Conservation (phyloP, 2,888 invertebrate genomes). For the Scaptomyza flava region DNA sequence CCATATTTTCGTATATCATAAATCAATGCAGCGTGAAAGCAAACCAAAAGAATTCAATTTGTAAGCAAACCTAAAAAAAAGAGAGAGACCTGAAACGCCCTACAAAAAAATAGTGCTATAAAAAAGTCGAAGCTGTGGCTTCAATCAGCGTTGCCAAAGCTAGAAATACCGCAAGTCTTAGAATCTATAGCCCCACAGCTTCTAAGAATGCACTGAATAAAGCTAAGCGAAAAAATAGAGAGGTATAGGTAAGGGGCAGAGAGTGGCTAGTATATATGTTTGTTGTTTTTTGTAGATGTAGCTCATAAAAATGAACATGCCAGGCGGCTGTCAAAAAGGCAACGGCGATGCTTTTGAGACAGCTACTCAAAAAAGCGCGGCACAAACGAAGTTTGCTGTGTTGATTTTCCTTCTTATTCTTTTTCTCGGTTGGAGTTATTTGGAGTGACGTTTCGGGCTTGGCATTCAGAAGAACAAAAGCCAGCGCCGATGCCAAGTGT, state of each 20-base stretch:
- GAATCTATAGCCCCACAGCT: conserved; percentile 42
- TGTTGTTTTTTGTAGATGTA: conserved; percentile 13
- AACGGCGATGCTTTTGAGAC: conserved; percentile 54
- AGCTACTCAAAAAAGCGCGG: conserved; percentile 60
- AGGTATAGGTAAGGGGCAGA: background rate
- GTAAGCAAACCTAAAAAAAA: conserved; percentile 63
- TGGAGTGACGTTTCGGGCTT: conserved; percentile 77
- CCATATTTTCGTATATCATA: conserved; percentile 47
- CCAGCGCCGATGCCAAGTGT: conserved; percentile 57
- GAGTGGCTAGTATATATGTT: background rate
- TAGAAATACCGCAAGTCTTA: conserved; percentile 67
- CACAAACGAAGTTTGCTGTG: conserved; percentile 36
- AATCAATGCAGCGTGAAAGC: conserved; percentile 70
- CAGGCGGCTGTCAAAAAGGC: conserved; percentile 71
- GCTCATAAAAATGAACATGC: conserved; percentile 73
- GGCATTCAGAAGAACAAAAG: conserved; percentile 74
- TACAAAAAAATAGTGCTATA: conserved; percentile 9
- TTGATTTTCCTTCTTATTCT: conserved; percentile 34
- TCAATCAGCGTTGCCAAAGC: conserved; percentile 42
- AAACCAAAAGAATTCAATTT: conserved; percentile 76
- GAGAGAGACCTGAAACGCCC: conserved; percentile 51
- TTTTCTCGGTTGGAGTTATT: conserved; percentile 18
- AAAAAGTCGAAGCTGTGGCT: conserved; percentile 11
- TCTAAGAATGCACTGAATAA: conserved; percentile 65
- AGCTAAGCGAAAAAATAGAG: background rate